These are phyloP conservation scores for rabbit (Oryctolagus cuniculus) DNA, from an alignment of 2,113 vertebrate genomes.

Conservation along the genomic window DNA sequence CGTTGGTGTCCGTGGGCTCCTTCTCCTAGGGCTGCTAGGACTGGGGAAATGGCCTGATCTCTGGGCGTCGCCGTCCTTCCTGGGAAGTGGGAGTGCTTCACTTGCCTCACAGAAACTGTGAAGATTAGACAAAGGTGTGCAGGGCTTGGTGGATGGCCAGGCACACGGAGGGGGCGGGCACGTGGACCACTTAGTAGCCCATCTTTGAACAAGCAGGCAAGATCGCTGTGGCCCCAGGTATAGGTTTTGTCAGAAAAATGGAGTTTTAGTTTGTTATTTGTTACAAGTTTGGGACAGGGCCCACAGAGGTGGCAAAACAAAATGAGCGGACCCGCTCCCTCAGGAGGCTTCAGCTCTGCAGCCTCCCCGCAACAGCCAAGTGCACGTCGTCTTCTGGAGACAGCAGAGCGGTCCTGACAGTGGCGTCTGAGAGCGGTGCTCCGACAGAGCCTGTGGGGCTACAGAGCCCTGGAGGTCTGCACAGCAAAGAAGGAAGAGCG, in stretches of 20 bases:
- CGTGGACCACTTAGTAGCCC: neutral
- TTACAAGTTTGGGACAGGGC: neutral
- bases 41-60: neutral
- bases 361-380: neutral
- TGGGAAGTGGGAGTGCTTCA: neutral
- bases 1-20: neutral
- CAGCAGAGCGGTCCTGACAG: neutral
- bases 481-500: neutral
- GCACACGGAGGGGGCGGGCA: neutral
- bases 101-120: neutral
- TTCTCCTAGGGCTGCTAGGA: neutral
- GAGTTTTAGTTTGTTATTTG: neutral
- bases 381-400: neutral
- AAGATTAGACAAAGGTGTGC: neutral
- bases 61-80: neutral
- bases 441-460: too few relatives aligned
- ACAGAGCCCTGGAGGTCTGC: neutral
- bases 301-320: neutral
- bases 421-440: neutral
- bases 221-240: neutral
- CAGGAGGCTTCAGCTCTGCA: neutral
- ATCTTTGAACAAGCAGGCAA: neutral
- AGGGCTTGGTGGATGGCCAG: neutral
- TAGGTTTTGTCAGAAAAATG: neutral
- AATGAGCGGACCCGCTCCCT: neutral